Percentiles rank a stretch among this genome's conserved stretches.
These are phyloP conservation scores for Cephus sareptanus DNA, from an alignment of 2,888 invertebrate species.

Conservation along the genomic window DNA sequence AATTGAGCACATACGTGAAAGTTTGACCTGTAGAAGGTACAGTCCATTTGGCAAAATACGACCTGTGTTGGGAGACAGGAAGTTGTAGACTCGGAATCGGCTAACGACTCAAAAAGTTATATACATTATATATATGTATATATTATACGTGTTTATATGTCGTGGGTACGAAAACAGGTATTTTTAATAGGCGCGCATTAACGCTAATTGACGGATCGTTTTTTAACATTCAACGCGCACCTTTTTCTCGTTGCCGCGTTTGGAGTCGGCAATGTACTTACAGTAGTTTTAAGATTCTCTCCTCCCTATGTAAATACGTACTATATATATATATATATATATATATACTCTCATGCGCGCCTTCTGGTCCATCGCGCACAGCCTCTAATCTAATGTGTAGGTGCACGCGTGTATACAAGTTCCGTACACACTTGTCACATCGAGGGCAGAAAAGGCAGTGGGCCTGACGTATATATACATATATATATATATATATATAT, in stretches of 20 bases:
- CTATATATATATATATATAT: too few species aligned
- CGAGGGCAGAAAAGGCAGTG: conserved; percentile 35
- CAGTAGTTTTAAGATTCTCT: conserved; percentile 7
- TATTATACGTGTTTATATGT: conserved; percentile 19
- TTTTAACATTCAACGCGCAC: conserved; percentile 54
- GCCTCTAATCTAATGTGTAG: background rate
- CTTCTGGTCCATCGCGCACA: background rate
- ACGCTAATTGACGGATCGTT: conserved; percentile 56
- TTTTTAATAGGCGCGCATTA: conserved; percentile 47
- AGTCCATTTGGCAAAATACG: background rate
- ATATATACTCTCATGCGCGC: background rate
- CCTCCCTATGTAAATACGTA: background rate
- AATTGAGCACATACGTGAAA: background rate
- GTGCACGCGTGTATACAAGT: conserved; percentile 16
- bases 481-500: too few species aligned
- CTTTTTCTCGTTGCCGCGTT: conserved; percentile 20
- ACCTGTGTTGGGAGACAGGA: background rate
- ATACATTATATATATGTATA: conserved; percentile 2
- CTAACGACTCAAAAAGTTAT: background rate
- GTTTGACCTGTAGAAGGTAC: background rate
- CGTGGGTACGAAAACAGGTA: conserved; percentile 27
- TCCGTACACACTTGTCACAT: conserved; percentile 31
- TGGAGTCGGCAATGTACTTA: background rate
- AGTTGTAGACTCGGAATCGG: background rate
- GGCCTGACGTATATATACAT: conserved; percentile 21